Base-by-base conservation (phyloP, 2,888 invertebrate genomes). In the Empis stercorea region DNA sequence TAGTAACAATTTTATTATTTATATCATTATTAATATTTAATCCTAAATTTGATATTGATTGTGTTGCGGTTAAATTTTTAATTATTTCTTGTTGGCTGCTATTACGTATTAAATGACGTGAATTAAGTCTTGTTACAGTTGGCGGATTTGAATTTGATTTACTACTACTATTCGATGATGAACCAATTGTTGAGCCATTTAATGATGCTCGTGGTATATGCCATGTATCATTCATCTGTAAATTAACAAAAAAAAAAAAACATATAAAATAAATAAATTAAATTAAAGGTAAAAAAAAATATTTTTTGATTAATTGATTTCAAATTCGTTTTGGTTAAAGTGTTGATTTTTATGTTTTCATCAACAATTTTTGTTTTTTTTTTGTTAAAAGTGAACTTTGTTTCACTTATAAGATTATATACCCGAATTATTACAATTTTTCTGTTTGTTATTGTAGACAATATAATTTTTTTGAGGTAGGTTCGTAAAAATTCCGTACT, bases 141-240 rank as follows among this genome's bases (percentile, higher is more conserved):
- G 64, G 59, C 43, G 59, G 61, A 55, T 58, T 63, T 48, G 62
- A 62, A 38, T 61, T 52, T 34, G 65, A 65, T 56, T 62, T 63
- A 52, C 61, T 55, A 49, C 59, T 60, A 40, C 61, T 62, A 51
- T 60, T 62, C 32, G 62, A 63, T 45, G 62, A 61, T 30, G 61
- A 56, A 55, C 59, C 55, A 47, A 57, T 60, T 46, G 65, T 61
- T 47, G 60, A 61, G 42, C 62, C 62, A 55, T 72, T 73, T 57
- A 87, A 75, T 63, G 86, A 85, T 61, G 87, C 86, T 72, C 87
- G 78, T 59, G 87, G 86, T 68, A 87, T 86, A 69, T 86, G 86
- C 86, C 86, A 87, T 67, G 78, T 63, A 52, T 68, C 64, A 59
- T 67, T 65, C 67, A 69, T 69, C 69, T 69, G 49, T 2, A 56